Evolutionary conservation across 2,888 invertebrate genomes (phyloP).

Genomic region (Nomada lathburiana): DNA sequence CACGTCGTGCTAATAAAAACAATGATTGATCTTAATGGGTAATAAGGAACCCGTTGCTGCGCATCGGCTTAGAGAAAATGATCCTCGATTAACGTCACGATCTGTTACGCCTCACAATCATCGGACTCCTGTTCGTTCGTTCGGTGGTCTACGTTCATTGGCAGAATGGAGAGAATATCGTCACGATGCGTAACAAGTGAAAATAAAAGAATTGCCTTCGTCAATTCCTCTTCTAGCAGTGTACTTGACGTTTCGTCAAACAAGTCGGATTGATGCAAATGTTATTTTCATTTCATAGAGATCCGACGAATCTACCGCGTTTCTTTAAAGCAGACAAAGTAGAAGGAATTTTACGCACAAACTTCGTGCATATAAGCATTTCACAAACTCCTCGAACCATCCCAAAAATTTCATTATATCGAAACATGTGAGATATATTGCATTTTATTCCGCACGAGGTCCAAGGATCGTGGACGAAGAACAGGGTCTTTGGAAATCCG

Average conservation of each 20-base stretch:
- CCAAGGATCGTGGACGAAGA: too few species aligned
- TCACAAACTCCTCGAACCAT: too few species aligned
- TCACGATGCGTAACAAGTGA: neutral
- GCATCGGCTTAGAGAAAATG: conserved; percentile 58
- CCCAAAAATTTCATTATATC: too few species aligned
- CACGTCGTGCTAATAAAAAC: conserved; percentile 49
- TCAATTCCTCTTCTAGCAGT: neutral
- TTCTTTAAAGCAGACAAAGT: too few species aligned
- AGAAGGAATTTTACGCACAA: too few species aligned
- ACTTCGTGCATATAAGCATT: too few species aligned
- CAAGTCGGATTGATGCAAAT: too few species aligned
- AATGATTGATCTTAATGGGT: conserved; percentile 67
- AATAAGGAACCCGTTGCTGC: conserved; percentile 55
- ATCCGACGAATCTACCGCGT: too few species aligned
- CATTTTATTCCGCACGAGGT: too few species aligned
- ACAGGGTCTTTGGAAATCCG: neutral
- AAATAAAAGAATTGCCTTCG: neutral
- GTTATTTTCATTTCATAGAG: too few species aligned
- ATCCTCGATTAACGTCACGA: conserved; percentile 65
- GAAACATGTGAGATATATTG: too few species aligned
- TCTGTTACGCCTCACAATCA: conserved; percentile 54
- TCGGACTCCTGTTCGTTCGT: conserved; percentile 37
- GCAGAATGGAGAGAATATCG: neutral
- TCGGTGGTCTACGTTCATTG: conserved; percentile 15
- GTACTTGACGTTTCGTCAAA: neutral